A percentile compares a stretch with the other conserved stretches of the same genome.
Evolutionary conservation across 2,113 vertebrate genomes (phyloP).

Genomic region (Elanoides forficatus): DNA sequence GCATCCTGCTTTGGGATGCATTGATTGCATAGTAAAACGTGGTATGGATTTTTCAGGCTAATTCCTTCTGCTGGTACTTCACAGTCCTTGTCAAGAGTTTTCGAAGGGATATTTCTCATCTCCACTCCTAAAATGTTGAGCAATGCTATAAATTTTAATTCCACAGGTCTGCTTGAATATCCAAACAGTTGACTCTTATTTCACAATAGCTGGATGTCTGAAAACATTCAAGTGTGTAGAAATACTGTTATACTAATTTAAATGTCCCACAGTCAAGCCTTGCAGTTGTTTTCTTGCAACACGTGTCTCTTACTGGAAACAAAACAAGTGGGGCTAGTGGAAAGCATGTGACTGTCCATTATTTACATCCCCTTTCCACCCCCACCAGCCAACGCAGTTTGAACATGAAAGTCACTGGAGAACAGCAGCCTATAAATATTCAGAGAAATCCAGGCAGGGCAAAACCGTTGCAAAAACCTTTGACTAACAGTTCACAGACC

Average conservation of each 20-base stretch:
- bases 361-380: slow-evolving; percentile 32
- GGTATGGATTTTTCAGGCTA: background rate
- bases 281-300: slow-evolving; percentile 58
- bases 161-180: background rate
- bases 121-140: background rate
- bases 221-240: slow-evolving; percentile 46
- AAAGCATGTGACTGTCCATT: slow-evolving; percentile 32
- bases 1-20: background rate
- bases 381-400: background rate
- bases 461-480: slow-evolving; percentile 56
- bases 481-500: slow-evolving; percentile 30
- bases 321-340: slow-evolving; percentile 42
- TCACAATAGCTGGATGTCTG: slow-evolving; percentile 40
- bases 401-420: slow-evolving; percentile 39
- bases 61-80: background rate
- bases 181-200: background rate
- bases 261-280: background rate
- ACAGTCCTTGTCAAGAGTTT: background rate
- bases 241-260: background rate
- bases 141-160: background rate
- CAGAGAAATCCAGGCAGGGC: slow-evolving; percentile 38
- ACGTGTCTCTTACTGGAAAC: slow-evolving; percentile 59
- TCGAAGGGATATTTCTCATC: background rate
- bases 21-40: background rate
- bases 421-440: slow-evolving; percentile 61